These are phyloP conservation scores for Salvelinus alpinus DNA, from an alignment of 2,113 vertebrate genomes.

Conservation along the genomic window DNA sequence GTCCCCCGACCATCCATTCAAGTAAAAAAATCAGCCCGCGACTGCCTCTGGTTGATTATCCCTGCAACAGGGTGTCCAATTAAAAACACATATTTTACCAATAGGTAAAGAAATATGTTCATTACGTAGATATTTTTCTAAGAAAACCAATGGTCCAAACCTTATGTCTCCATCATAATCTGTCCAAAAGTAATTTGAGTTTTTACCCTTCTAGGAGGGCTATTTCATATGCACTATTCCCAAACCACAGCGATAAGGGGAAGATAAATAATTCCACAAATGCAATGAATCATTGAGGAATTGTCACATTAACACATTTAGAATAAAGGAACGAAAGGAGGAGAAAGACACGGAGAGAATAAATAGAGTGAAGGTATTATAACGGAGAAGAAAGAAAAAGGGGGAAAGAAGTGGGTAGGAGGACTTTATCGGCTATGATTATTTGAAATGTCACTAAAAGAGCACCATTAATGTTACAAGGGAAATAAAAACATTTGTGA, in stretches of 20 bases:
- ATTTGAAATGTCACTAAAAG: background rate
- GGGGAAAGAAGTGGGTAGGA: background rate
- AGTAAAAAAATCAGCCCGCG: too few relatives aligned
- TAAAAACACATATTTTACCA: too few relatives aligned
- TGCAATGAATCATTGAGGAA: slow-evolving; percentile 3
- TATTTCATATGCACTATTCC: background rate
- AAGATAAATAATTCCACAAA: slow-evolving; percentile 14
- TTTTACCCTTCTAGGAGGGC: too few relatives aligned
- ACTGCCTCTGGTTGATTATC: too few relatives aligned
- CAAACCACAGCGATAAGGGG: background rate
- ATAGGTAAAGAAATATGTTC: too few relatives aligned
- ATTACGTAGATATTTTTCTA: too few relatives aligned
- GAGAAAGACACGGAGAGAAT: background rate
- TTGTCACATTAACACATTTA: background rate
- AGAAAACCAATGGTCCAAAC: too few relatives aligned
- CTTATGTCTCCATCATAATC: too few relatives aligned
- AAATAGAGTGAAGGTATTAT: background rate
- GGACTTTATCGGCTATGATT: background rate
- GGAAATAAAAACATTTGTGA: background rate
- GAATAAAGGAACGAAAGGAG: slow-evolving; percentile 2
- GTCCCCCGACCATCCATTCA: too few relatives aligned
- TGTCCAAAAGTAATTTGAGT: too few relatives aligned
- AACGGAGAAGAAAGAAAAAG: background rate
- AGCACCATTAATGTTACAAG: background rate
- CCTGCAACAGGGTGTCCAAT: too few relatives aligned